Percentiles rank a stretch among this genome's conserved stretches.
Evolutionary conservation across 1,140 invertebrate species (phyloP).

Genomic region (Orius insidiosus): DNA sequence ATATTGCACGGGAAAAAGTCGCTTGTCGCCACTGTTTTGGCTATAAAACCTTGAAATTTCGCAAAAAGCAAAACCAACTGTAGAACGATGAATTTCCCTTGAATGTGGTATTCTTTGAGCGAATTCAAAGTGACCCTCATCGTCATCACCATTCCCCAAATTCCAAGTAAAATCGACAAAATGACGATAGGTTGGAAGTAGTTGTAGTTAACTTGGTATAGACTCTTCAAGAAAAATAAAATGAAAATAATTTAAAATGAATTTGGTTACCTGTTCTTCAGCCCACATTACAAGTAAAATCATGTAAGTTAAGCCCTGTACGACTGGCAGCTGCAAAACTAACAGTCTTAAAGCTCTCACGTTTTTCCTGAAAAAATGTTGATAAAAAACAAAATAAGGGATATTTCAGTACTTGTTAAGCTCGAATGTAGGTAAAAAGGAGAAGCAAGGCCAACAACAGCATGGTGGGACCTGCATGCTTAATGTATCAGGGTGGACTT

Average conservation of each 20-base stretch:
- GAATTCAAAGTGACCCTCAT: constrained; percentile 29
- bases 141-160: constrained; percentile 42
- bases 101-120: constrained; percentile 24
- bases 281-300: constrained; percentile 33
- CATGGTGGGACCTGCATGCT: constrained; percentile 36
- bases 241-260: too few relatives aligned
- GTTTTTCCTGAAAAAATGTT: constrained; percentile 26
- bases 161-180: constrained; percentile 37
- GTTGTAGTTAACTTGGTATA: constrained; percentile 37
- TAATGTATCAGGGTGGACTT: constrained; percentile 28
- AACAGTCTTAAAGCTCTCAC: constrained; percentile 31
- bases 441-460: constrained; percentile 43
- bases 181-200: constrained; percentile 39
- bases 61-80: constrained; percentile 23
- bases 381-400: constrained; percentile 10
- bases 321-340: constrained; percentile 28
- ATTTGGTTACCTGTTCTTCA: constrained; percentile 38
- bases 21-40: constrained; percentile 18
- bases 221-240: constrained; percentile 33
- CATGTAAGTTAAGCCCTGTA: constrained; percentile 21
- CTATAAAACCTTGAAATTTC: constrained; percentile 22
- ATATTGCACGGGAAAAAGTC: constrained; percentile 22
- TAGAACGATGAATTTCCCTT: constrained; percentile 23
- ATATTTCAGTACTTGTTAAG: constrained; percentile 31
- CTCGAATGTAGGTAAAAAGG: constrained; percentile 30